Conservation (phyloP, 1,140 invertebrate genomes). For the Lucilia cuprina region DNA sequence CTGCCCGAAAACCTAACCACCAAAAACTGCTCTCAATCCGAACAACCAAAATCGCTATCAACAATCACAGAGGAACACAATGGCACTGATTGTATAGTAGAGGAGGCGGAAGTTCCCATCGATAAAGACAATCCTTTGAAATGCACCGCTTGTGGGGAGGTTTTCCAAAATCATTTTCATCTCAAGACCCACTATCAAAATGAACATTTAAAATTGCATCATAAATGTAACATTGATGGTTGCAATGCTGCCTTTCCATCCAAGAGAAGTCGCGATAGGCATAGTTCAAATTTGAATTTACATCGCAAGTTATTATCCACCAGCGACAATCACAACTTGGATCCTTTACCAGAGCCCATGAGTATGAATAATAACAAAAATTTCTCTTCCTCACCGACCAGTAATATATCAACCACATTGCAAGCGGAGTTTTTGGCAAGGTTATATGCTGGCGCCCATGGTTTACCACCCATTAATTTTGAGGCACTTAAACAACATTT, state of each 20-base stretch:
- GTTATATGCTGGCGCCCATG: slow-evolving; percentile 76
- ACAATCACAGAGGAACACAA: slow-evolving; percentile 35
- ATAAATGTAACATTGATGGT: slow-evolving; percentile 95
- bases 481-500: slow-evolving; percentile 66
- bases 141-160: slow-evolving; percentile 90
- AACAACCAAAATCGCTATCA: neutral
- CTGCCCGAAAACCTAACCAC: slow-evolving; percentile 23
- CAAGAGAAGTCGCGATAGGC: slow-evolving; percentile 89
- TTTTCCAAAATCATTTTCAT: slow-evolving; percentile 94
- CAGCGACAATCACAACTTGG: slow-evolving; percentile 65
- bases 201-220: slow-evolving; percentile 94
- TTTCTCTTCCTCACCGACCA: slow-evolving; percentile 40
- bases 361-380: slow-evolving; percentile 63
- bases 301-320: slow-evolving; percentile 88
- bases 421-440: slow-evolving; percentile 84
- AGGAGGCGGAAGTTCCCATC: slow-evolving; percentile 80
- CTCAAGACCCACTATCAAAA: slow-evolving; percentile 96
- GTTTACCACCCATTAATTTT: slow-evolving; percentile 64
- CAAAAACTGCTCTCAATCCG: neutral
- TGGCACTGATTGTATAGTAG: slow-evolving; percentile 25
- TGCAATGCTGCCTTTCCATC: slow-evolving; percentile 96
- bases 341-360: slow-evolving; percentile 57
- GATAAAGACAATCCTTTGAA: slow-evolving; percentile 77
- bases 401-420: slow-evolving; percentile 63
- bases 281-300: slow-evolving; percentile 90